Conservation (phyloP, 2,797 vertebrate genomes). For the Sciurus carolinensis region DNA sequence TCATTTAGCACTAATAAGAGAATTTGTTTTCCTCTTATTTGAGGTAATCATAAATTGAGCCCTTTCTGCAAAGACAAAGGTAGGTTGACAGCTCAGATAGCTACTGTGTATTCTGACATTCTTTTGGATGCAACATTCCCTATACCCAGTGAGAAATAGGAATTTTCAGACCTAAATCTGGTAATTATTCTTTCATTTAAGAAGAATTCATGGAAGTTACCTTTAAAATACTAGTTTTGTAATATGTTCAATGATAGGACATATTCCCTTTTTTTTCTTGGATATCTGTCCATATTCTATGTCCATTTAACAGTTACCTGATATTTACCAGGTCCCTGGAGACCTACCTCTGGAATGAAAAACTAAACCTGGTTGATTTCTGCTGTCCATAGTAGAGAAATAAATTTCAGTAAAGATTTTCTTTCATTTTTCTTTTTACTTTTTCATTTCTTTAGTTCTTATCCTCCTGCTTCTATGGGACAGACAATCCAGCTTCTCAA, state of each 20-base stretch:
- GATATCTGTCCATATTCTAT: background rate
- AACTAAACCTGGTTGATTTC: constrained; percentile 62
- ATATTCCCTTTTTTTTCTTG: background rate
- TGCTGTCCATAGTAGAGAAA: constrained; percentile 51
- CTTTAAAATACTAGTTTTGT: background rate
- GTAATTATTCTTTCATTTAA: background rate
- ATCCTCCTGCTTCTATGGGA: constrained; percentile 72
- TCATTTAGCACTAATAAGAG: background rate
- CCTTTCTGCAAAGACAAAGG: background rate
- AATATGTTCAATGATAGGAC: background rate
- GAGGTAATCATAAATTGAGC: background rate
- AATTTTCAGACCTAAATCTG: background rate
- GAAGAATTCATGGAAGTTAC: background rate
- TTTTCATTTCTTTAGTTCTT: background rate
- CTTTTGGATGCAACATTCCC: background rate
- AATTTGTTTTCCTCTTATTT: background rate
- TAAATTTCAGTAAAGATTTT: constrained; percentile 11
- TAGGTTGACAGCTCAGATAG: background rate
- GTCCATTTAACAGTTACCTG: background rate
- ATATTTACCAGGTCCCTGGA: background rate
- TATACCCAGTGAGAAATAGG: background rate
- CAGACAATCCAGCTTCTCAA: constrained; percentile 82
- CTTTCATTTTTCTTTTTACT: constrained; percentile 2
- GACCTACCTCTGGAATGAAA: background rate
- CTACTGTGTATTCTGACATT: background rate